Evolutionary conservation across 2,888 invertebrate species (phyloP), one percentile per base, ranked within the genome.

Genomic region (Geophilus truncorum): DNA sequence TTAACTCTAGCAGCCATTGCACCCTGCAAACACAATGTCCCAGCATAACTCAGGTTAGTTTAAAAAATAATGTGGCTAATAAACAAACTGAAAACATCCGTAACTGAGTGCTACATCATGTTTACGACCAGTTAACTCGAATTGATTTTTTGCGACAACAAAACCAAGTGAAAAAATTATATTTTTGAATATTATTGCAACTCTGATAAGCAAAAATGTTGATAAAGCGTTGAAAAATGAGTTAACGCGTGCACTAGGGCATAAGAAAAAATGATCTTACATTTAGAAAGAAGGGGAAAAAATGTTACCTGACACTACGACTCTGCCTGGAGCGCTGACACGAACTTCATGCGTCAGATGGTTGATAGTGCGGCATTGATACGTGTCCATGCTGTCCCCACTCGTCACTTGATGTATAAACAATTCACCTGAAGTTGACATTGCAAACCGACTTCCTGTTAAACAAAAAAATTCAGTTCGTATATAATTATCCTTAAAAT

Each of bases 291-390:
- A 34, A 9, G 32, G 32, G 15, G 15, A 40, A 57, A 21, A 23
- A 62, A 62, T 23, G n/a, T 30, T 57, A 79, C 79, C 79, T 28
- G 79, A 28, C 18, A 79, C 79, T 21, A 79, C 23, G n/a, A 79
- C 62, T 36, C 79, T 25, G 5, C 79, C 79, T 1, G 79, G 62
- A 21, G 51, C 28, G 32, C 79, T 79, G 1, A 15, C 30, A n/a
- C 62, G 51, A 28, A 79, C 79, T 79, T 79, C 79, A 5, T 79
- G 51, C 51, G 79, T 79, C 18, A 79, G 32, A n/a, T 57, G 79
- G 23, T 79, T 51, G 34, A 79, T 18, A 32, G 79, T 79, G 28
- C 51, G 79, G 18, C 79, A 79, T 32, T 57, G 79, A n/a, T 32
- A 79, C 15, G 79, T 79, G 79, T 79, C 79, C 30, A 32, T 28